These are phyloP conservation scores for Chiloscyllium punctatum DNA, from an alignment of 2,797 vertebrate genomes.

Conservation along the genomic window DNA sequence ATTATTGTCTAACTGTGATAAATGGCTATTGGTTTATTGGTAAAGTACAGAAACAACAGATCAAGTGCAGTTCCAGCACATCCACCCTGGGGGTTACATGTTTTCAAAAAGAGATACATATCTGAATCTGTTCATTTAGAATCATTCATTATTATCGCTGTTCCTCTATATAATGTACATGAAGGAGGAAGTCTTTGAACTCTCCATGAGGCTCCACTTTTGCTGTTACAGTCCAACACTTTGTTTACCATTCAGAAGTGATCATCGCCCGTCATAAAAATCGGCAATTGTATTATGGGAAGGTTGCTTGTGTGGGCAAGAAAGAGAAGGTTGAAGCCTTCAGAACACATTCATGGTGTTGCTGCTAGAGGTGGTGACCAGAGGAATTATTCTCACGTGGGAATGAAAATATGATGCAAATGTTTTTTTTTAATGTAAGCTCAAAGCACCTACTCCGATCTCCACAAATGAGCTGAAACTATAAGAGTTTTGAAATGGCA, in stretches of 20 bases:
- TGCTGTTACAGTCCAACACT: not conserved
- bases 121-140: not conserved
- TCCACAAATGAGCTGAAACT: not conserved
- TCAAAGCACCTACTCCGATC: not conserved
- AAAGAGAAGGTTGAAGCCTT: not conserved
- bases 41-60: not conserved
- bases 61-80: not conserved
- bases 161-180: not conserved
- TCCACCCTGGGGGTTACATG: not conserved
- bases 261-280: not conserved
- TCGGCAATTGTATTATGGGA: not conserved
- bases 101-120: not conserved
- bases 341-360: not conserved
- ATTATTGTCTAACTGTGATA: not conserved
- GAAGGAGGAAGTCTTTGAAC: not conserved
- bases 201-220: not conserved
- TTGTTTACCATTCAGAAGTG: not conserved
- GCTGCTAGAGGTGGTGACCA: not conserved
- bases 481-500: not conserved
- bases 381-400: not conserved
- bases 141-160: not conserved
- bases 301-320: not conserved
- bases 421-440: not conserved
- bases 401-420: not conserved
- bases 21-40: not conserved